A percentile compares a stretch with the other conserved stretches of the same genome.
Conservation (phyloP, 2,888 invertebrate species). For the Frankliniella intonsa region DNA sequence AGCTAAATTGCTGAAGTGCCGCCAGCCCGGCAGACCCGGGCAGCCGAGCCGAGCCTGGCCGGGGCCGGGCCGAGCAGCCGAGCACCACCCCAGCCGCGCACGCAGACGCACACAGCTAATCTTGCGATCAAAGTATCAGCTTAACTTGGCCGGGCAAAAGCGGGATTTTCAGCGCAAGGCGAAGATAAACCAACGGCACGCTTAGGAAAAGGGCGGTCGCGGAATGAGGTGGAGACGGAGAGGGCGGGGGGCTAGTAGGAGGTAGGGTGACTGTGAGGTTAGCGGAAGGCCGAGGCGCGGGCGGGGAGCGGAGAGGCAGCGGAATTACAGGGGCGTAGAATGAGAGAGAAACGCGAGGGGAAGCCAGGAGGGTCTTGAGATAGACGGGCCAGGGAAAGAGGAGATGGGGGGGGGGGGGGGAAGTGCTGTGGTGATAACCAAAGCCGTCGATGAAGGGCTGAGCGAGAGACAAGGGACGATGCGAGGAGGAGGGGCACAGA, state of each 20-base stretch:
- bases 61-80: too few relatives aligned
- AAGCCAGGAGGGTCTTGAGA: too few relatives aligned
- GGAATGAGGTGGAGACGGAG: background rate
- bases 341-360: too few relatives aligned
- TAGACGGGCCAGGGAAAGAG: too few relatives aligned
- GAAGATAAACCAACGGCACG: background rate
- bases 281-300: background rate
- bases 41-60: too few relatives aligned
- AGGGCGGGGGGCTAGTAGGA: background rate
- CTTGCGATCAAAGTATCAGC: too few relatives aligned
- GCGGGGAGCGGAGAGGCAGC: too few relatives aligned
- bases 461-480: background rate
- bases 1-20: too few relatives aligned
- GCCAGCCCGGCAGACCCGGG: too few relatives aligned
- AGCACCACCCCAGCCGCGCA: too few relatives aligned
- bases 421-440: background rate
- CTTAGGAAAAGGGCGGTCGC: background rate
- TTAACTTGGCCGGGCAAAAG: background rate
- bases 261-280: background rate
- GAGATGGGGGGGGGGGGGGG: background rate
- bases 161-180: background rate
- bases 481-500: background rate
- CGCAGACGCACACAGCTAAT: too few relatives aligned
- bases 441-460: constrained; percentile 11
- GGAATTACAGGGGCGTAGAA: too few relatives aligned